These are phyloP conservation scores for Cyprinus carpio DNA, from an alignment of 2,113 vertebrate species.

Conservation along the genomic window DNA sequence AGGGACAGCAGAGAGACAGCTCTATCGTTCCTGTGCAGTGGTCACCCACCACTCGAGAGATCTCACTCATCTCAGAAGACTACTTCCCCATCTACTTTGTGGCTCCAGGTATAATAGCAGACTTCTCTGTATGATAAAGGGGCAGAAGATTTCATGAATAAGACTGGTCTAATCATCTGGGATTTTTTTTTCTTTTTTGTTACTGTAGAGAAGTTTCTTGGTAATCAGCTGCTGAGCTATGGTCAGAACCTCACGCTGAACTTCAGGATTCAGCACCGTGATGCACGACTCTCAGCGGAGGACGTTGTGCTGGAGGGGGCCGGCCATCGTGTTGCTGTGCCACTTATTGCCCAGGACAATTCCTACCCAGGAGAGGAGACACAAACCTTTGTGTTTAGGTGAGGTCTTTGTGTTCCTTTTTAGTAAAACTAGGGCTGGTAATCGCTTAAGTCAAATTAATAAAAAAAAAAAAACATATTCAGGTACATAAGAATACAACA, in stretches of 20 bases:
- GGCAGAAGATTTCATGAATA: neutral
- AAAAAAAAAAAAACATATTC: neutral
- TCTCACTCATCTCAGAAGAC: conserved; percentile 88
- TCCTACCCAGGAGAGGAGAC: conserved; percentile 86
- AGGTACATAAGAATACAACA: neutral
- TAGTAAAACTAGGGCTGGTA: neutral
- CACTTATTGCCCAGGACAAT: conserved; percentile 95
- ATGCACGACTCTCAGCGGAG: conserved; percentile 91
- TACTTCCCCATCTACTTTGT: conserved; percentile 94
- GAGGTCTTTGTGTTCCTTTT: neutral
- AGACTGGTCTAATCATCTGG: neutral
- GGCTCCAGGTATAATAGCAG: conserved; percentile 82
- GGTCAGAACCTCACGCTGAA: conserved; percentile 92
- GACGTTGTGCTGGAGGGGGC: conserved; percentile 93
- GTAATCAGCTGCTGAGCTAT: conserved; percentile 90
- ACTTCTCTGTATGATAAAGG: neutral
- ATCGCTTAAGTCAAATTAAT: neutral
- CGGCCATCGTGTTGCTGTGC: conserved; percentile 82
- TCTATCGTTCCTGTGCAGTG: conserved; percentile 80
- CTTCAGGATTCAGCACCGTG: conserved; percentile 87
- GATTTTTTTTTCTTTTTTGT: neutral
- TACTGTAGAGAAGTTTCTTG: conserved; percentile 86
- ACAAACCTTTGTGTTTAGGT: conserved; percentile 86
- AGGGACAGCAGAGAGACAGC: conserved; percentile 84
- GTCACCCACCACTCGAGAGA: conserved; percentile 79